Evolutionary conservation across 2,113 vertebrate genomes (phyloP), one percentile per base, ranked within the genome.

Genomic region (Hoplias malabaricus): DNA sequence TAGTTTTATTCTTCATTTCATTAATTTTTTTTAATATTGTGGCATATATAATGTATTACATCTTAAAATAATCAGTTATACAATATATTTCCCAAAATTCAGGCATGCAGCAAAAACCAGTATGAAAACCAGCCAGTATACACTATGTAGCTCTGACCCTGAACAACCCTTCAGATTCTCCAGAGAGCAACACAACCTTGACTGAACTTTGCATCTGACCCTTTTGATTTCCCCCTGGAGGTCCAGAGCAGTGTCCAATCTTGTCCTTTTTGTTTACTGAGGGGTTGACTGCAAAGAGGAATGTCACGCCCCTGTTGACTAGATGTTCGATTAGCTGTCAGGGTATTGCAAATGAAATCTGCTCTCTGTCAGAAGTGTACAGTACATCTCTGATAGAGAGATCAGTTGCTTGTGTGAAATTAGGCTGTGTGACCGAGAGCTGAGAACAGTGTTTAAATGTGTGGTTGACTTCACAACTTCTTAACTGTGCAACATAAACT

Each of bases 321-420:
- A 10, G 57, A 69, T 14, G 38, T 78, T 78, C 33, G 42, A 77
- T 77, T 73, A 66, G 25, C 68, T 33, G 36, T 59, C 42, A n/a
- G 25, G 16, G 31, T 21, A 54, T 46, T 13, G 69, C 63, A 54
- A 81, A 81, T 81, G 19, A 48, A 73, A 73, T 46, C 74, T 61
- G 31, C 69, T 31, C 53, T 68, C 62, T 56, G 27, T 61, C 27
- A 56, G 43, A 69, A 62, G 42, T 62, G 33, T 19, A 40, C 48
- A 36, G 16, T 40, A 13, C 38, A 42, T 16, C 71, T 69, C n/a
- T 19, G 46, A 63, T 40, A 53, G 46, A 21, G 23, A 65, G n/a
- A n/a, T n/a, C n/a, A n/a, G n/a, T n/a, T n/a, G n/a, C n/a, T n/a
- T n/a, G 71, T 16, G 50, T 14, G 29, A 62, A 61, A 53, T 68